Evolutionary conservation across 2,113 vertebrate species (phyloP).

Genomic region (Tympanuchus pallidicinctus): DNA sequence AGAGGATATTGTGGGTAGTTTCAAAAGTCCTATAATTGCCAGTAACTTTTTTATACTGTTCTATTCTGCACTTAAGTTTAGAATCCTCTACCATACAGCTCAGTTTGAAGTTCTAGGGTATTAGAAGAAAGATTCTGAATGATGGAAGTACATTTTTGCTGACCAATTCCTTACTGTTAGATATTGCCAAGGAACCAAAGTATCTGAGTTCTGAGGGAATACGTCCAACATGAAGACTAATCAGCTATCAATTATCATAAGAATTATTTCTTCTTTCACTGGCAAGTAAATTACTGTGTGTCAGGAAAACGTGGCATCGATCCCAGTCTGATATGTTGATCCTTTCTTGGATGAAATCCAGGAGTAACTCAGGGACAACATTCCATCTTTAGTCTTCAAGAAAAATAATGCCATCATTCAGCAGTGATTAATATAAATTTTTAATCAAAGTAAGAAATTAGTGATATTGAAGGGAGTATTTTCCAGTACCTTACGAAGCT

Average conservation of each 20-base stretch:
- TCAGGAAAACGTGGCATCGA: neutral
- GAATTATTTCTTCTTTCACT: conserved; percentile 5
- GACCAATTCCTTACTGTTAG: neutral
- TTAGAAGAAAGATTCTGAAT: neutral
- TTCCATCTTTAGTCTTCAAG: neutral
- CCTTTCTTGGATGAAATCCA: neutral
- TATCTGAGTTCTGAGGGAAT: neutral
- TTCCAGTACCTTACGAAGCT: neutral
- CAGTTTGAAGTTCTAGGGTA: neutral
- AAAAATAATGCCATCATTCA: neutral
- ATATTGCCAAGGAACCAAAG: neutral
- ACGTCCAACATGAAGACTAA: neutral
- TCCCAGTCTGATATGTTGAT: neutral
- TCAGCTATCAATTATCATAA: neutral
- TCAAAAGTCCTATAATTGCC: neutral
- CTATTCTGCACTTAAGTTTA: neutral
- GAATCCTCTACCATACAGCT: neutral
- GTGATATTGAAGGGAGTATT: neutral
- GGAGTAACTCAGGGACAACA: neutral
- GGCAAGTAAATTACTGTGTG: neutral
- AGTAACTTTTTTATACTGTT: neutral
- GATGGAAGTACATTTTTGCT: neutral
- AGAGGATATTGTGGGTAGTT: neutral
- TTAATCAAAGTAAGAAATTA: neutral
- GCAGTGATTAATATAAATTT: neutral